These are phyloP conservation scores for Osmoderma eremita DNA, from an alignment of 2,888 invertebrate species.

Conservation along the genomic window DNA sequence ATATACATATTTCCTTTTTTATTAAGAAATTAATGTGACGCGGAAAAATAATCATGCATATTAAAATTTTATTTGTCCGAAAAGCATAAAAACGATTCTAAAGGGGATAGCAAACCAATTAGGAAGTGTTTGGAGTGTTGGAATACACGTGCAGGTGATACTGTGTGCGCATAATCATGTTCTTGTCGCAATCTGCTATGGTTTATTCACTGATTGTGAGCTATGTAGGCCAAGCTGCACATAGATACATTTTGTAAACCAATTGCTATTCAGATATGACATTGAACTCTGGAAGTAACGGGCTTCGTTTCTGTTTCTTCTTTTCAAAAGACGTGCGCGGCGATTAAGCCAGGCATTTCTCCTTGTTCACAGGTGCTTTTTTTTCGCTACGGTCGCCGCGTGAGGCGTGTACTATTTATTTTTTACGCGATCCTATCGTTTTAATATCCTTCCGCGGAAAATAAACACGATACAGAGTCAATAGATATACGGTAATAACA, in stretches of 20 bases:
- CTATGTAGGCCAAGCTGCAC: slow-evolving; percentile 36
- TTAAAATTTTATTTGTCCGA: too few species aligned
- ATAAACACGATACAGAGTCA: too few species aligned
- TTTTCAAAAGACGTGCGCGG: slow-evolving; percentile 16
- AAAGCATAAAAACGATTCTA: too few species aligned
- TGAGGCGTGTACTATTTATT: slow-evolving; percentile 25
- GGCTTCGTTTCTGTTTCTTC: slow-evolving; percentile 31
- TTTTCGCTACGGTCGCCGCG: slow-evolving; percentile 10
- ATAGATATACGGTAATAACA: background rate
- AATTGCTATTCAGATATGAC: slow-evolving; percentile 41
- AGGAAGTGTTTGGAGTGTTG: too few species aligned
- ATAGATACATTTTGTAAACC: slow-evolving; percentile 34
- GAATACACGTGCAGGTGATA: too few species aligned
- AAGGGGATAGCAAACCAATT: too few species aligned
- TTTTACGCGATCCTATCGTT: slow-evolving; percentile 7
- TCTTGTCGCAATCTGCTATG: slow-evolving; percentile 16
- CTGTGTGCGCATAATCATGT: background rate
- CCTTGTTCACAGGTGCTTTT: slow-evolving; percentile 20
- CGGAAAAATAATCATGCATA: too few species aligned
- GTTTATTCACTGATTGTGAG: slow-evolving; percentile 16
- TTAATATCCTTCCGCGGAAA: background rate
- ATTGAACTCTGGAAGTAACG: slow-evolving; percentile 40
- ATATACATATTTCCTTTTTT: too few species aligned
- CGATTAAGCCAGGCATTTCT: slow-evolving; percentile 19
- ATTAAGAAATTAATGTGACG: too few species aligned